Evolutionary conservation across 2,888 invertebrate species (phyloP).

Genomic region (Andrena trimmerana): DNA sequence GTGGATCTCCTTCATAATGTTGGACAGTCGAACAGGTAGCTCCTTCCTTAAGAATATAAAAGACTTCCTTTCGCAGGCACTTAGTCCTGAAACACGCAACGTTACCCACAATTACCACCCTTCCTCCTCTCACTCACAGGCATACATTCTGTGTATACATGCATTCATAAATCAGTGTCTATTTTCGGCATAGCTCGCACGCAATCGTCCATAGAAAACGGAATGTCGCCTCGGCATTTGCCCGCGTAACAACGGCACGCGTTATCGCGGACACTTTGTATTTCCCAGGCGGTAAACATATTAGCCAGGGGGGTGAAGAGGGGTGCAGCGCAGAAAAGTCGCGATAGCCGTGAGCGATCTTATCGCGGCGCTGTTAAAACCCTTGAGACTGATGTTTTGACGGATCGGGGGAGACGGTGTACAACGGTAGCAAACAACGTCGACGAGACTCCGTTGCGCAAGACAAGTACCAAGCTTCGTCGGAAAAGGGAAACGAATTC

Average conservation of each 20-base stretch:
- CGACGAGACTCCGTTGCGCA: conserved; percentile 27
- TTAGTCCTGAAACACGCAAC: conserved; percentile 89
- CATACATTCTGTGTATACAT: too few species aligned
- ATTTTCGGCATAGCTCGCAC: too few species aligned
- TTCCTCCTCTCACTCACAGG: too few species aligned
- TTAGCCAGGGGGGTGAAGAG: neutral
- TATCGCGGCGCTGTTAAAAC: conserved; percentile 35
- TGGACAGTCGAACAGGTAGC: conserved; percentile 98
- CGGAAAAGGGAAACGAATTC: neutral
- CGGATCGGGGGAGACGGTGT: conserved; percentile 3
- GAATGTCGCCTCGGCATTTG: neutral
- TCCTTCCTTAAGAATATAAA: conserved; percentile 98
- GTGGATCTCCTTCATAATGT: conserved; percentile 99
- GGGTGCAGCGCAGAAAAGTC: neutral
- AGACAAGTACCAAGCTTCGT: neutral
- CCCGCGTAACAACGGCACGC: neutral
- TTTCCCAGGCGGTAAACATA: neutral
- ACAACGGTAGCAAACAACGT: conserved; percentile 26
- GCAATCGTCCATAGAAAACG: too few species aligned
- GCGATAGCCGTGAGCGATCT: conserved; percentile 14
- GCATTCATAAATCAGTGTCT: too few species aligned
- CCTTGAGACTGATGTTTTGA: conserved; percentile 36
- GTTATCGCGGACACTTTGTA: conserved; percentile 10
- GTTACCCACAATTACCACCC: neutral
- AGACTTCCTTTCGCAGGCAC: conserved; percentile 96